These are phyloP conservation scores for Tamias sibiricus DNA, from an alignment of 2,113 vertebrate genomes.

Conservation along the genomic window DNA sequence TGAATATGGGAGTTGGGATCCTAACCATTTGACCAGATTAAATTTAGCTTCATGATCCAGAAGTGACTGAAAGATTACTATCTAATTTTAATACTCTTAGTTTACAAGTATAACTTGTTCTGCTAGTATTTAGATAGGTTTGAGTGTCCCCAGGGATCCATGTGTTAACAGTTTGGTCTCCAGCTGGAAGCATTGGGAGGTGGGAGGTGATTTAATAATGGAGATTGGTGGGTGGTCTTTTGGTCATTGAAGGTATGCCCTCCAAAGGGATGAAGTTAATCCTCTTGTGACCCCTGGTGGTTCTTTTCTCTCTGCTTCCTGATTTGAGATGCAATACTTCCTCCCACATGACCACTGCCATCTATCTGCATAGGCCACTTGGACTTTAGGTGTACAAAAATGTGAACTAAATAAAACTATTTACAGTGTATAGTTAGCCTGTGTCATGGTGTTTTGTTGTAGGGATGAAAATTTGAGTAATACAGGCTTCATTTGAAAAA, in stretches of 20 bases:
- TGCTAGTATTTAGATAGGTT: background rate
- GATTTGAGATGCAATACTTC: background rate
- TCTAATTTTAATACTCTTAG: background rate
- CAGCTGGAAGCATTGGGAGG: background rate
- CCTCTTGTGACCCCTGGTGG: background rate
- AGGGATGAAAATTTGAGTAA: background rate
- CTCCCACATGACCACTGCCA: rapidly evolving
- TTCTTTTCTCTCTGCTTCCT: background rate
- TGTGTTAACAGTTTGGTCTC: background rate
- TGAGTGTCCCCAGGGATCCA: background rate
- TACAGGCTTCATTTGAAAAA: background rate
- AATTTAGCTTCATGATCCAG: background rate
- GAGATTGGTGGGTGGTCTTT: background rate
- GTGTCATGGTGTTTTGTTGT: background rate
- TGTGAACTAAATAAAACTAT: background rate
- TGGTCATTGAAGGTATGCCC: too few species aligned
- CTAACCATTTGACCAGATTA: background rate
- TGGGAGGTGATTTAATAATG: too few species aligned
- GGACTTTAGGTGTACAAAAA: background rate
- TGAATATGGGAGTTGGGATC: background rate
- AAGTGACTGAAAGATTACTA: background rate
- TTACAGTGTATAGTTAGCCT: background rate
- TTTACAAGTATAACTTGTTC: background rate
- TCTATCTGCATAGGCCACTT: background rate
- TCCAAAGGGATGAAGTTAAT: background rate